Base-by-base conservation (phyloP, 1,140 invertebrate genomes). In the Drosophila ambigua region DNA sequence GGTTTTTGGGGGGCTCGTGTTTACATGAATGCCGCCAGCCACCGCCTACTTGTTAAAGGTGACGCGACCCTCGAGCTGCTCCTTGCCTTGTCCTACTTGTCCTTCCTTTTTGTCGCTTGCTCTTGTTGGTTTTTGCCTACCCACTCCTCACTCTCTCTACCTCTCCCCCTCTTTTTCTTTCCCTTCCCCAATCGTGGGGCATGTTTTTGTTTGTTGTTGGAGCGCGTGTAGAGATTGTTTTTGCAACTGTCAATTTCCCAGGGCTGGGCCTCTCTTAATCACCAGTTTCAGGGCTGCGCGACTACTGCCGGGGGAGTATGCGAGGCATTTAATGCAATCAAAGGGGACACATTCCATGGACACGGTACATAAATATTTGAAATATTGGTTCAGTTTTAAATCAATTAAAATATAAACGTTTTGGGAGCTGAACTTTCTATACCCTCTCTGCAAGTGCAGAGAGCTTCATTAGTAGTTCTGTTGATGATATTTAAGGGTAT, bases 21-120 rank as follows among this genome's bases (percentile, higher is more conserved):
- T 82, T 82, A 85, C 81, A 85, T 66, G 82, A 62, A 72, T 73
- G 60, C 75, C 75, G 9, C 64, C 57, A 57, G 64, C 64, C 66
- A 69, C 43, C 66, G 82, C 82, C 81, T 82, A 81, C 81, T 76
- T 85, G 83, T 59, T 85, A 78, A 80, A 87, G 81, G 81, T 85
- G 82, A 72, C 59, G 35, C 35, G 79, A 85, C 78, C 78, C 67
- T 46, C 62, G 66, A 79, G 67, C 72, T 45, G 76, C 59, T 54
- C 61, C 59, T 53, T 54, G 59, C 73, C 51, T 66, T 80, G 62
- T 78, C 46, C 79, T 53, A 72, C 71, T 66, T 75, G 20, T 20
- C 20, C 20, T 20, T 61, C 41, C 28, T 64, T 48, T 62, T 64
- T 73, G 50, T 57, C 44, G 52, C 68, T 74, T 24, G 4, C 31